A percentile compares a stretch with the other conserved stretches of the same genome.
Evolutionary conservation across 2,113 vertebrate species (phyloP).

Genomic region (Melozone crissalis): DNA sequence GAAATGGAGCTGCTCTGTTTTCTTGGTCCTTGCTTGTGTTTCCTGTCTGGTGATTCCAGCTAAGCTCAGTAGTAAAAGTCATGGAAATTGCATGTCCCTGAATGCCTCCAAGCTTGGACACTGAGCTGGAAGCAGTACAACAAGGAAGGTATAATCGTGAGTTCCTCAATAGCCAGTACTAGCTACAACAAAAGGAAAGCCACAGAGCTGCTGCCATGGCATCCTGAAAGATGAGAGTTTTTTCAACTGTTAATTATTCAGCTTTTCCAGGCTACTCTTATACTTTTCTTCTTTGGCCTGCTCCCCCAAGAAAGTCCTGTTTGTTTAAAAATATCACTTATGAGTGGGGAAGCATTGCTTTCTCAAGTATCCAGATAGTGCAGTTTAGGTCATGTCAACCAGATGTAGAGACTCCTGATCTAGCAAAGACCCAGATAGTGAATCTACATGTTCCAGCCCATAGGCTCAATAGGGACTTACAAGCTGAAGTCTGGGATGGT

Average conservation of each 20-base stretch:
- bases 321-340: constrained; percentile 35
- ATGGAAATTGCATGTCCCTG: constrained; percentile 34
- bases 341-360: not conserved
- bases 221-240: not conserved
- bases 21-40: not conserved
- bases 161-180: constrained; percentile 16
- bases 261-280: constrained; percentile 5
- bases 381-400: constrained; percentile 21
- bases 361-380: constrained; percentile 40
- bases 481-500: not conserved
- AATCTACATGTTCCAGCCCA: not conserved
- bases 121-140: constrained; percentile 13
- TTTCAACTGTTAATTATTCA: constrained; percentile 41
- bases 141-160: constrained; percentile 37
- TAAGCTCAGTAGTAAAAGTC: not conserved
- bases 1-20: constrained; percentile 28
- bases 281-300: not conserved
- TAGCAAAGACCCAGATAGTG: not conserved
- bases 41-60: constrained; percentile 28
- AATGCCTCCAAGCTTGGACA: constrained; percentile 37
- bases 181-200: not conserved
- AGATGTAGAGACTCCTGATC: constrained; percentile 31
- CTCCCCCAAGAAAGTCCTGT: not conserved
- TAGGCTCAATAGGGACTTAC: not conserved
- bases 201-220: not conserved